Conservation (phyloP, 2,888 invertebrate genomes). For the Drosophila niveifrons region DNA sequence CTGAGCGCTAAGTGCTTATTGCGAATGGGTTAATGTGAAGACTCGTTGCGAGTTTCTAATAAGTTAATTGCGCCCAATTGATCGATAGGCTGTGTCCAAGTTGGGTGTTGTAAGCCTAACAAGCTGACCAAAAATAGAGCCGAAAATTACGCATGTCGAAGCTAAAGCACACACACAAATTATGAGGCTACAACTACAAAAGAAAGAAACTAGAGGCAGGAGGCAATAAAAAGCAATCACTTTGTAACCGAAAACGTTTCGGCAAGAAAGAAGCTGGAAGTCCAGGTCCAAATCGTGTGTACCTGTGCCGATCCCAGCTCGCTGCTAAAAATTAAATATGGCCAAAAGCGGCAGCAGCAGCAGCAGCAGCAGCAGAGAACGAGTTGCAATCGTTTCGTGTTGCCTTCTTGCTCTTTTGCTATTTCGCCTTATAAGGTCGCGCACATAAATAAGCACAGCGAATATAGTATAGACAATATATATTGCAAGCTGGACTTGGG, state of each 20-base stretch:
- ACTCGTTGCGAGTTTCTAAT: conserved; percentile 10
- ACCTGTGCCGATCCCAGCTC: conserved; percentile 46
- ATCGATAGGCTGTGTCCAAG: conserved; percentile 26
- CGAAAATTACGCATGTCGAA: conserved; percentile 77
- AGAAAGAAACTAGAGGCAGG: conserved; percentile 2
- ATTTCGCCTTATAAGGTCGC: conserved; percentile 78
- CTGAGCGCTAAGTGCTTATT: conserved; percentile 57
- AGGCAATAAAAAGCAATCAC: conserved; percentile 72
- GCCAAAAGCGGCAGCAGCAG: conserved; percentile 70
- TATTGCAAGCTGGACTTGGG: conserved; percentile 53
- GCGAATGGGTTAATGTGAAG: conserved; percentile 39
- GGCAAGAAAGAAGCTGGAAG: conserved; percentile 38
- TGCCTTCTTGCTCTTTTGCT: conserved; percentile 64
- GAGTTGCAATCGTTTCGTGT: conserved; percentile 21
- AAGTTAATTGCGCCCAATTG: conserved; percentile 1
- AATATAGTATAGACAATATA: conserved; percentile 57
- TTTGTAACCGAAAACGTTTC: conserved; percentile 70
- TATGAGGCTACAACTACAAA: conserved; percentile 55
- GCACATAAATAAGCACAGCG: conserved; percentile 77
- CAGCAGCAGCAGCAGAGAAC: conserved; percentile 22
- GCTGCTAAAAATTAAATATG: conserved; percentile 69
- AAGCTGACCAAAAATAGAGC: conserved; percentile 55
- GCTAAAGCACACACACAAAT: conserved; percentile 58
- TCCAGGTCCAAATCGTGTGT: conserved; percentile 43
- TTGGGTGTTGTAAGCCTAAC: conserved; percentile 41